Evolutionary conservation across 2,113 vertebrate genomes (phyloP), one percentile per base, ranked within the genome.

Genomic region (Mastomys coucha): DNA sequence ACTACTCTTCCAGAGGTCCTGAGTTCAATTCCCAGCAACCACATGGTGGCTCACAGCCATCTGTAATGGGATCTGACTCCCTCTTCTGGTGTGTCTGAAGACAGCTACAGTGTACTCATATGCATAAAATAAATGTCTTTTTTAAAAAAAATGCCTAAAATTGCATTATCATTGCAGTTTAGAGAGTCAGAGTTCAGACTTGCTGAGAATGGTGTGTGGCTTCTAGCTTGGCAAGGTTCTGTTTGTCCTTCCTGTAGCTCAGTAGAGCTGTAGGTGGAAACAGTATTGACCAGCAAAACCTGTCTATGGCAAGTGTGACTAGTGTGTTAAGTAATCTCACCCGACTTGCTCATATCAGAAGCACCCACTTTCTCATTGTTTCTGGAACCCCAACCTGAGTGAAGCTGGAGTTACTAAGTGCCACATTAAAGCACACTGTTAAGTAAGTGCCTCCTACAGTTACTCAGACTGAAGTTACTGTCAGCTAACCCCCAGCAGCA

Each of bases 381-480:
- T 81, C 80, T 96, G 88, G 60, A 91, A 39, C 58, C 58, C 45
- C 75, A 73, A 3, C 11, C 58, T 65, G 85, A 89, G 39, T 67
- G 36, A 93, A 49, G 70, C 85, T 2, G 4, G 65, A 84, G 17
- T 26, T 39, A 58, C 28, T 91, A 69, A 93, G 70, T 33, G 49
- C 75, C 33, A 45, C 72, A 36, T 69, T 78, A 89, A 82, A 6
- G 78, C 42, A 86, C 63, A 51, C 22, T 93, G 77, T 73, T 80
- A 70, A 80, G 70, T 45, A 84, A 56, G 22, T 9, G 5, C 58
- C 76, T 89, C 85, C 72, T 91, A 89, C 45, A 82, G 0, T 45
- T 95, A 96, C 85, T 97, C 86, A 97, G 63, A 95, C 31, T 87
- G 94, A 97, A 95, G 96, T 97, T 86, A 89, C 72, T 93, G 88